Conservation (phyloP, 2,888 invertebrate genomes). For the Venusia cambrica region DNA sequence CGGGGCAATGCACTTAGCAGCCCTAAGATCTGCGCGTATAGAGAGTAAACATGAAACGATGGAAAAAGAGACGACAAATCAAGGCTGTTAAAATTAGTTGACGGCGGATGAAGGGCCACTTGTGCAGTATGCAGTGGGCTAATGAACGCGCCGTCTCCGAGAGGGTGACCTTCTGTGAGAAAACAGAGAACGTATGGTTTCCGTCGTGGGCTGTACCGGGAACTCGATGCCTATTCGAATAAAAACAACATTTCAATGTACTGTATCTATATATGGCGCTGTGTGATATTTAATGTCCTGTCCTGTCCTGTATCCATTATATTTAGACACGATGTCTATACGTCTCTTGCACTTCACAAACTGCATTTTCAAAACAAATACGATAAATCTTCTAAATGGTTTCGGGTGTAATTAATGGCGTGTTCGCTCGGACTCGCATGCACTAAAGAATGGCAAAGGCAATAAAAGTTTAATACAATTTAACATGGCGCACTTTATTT, state of each 20-base stretch:
- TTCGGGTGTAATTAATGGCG: conserved; percentile 68
- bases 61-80: conserved; percentile 55
- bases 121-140: conserved; percentile 32
- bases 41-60: conserved; percentile 61
- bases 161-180: conserved; percentile 23
- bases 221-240: conserved; percentile 25
- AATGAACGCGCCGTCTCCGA: conserved; percentile 19
- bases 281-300: too few relatives aligned
- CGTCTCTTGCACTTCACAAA: conserved; percentile 35
- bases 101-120: conserved; percentile 40
- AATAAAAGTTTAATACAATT: conserved; percentile 69
- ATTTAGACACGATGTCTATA: conserved; percentile 23
- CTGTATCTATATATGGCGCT: too few relatives aligned
- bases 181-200: conserved; percentile 21
- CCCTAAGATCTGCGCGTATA: conserved; percentile 65
- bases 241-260: conserved; percentile 22
- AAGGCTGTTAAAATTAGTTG: conserved; percentile 62
- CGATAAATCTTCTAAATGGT: conserved; percentile 73
- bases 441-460: conserved; percentile 64
- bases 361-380: conserved; percentile 58
- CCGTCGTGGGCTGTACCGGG: conserved; percentile 20
- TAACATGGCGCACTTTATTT: conserved; percentile 61
- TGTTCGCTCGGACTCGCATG: conserved; percentile 62
- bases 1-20: conserved; percentile 78
- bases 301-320: too few relatives aligned